phyloP scores from a whole-genome alignment of 2,888 invertebrate species.

The Scaptomyza flava region DNA sequence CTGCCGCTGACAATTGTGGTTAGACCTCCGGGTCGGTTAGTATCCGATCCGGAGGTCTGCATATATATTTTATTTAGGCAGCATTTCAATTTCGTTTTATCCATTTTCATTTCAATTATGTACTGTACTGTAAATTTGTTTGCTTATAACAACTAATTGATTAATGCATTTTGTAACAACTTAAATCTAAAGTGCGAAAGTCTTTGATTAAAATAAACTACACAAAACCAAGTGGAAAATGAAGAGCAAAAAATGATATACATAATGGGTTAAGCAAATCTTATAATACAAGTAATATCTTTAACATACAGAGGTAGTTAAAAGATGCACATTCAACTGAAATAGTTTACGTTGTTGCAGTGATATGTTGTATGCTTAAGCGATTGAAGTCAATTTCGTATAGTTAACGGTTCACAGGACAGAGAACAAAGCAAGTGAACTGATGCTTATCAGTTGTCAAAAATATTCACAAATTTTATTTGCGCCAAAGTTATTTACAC shows the following conservation, averaged over 20 bases:
- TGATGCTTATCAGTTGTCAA: too few relatives aligned
- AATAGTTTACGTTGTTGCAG: too few relatives aligned
- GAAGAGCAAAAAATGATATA: constrained; percentile 11
- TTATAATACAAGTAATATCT: too few relatives aligned
- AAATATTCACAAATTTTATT: too few relatives aligned
- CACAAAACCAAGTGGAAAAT: constrained; percentile 14
- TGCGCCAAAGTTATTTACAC: too few relatives aligned
- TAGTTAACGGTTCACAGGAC: too few relatives aligned
- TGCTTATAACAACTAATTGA: constrained; percentile 47
- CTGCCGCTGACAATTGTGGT: constrained; percentile 36
- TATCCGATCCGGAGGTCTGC: constrained; percentile 62
- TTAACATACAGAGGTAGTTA: too few relatives aligned
- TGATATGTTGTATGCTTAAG: too few relatives aligned
- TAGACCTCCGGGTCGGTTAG: constrained; percentile 63
- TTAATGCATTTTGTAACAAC: constrained; percentile 70
- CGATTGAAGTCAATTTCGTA: too few relatives aligned
- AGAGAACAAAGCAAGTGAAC: too few relatives aligned
- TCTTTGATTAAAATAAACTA: constrained; percentile 60
- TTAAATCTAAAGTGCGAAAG: constrained; percentile 57
- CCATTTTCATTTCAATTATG: constrained; percentile 27
- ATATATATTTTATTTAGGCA: constrained; percentile 15
- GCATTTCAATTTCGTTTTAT: background rate
- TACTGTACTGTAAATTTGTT: constrained; percentile 58
- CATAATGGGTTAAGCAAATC: too few relatives aligned
- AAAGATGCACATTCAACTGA: too few relatives aligned